These are phyloP conservation scores for Homarus gammarus DNA, from an alignment of 2,888 invertebrate genomes.

Conservation along the genomic window DNA sequence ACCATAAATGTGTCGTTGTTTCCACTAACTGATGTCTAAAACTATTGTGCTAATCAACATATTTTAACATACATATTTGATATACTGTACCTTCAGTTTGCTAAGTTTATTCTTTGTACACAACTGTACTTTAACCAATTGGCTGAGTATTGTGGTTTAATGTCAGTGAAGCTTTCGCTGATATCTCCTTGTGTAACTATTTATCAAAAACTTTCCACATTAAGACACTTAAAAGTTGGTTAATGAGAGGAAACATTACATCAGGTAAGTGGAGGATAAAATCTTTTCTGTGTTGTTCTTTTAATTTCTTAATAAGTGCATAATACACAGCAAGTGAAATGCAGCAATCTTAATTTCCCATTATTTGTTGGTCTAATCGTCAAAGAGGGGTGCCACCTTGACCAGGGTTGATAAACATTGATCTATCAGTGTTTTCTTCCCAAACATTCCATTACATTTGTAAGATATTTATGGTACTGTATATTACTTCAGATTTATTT, in stretches of 20 bases:
- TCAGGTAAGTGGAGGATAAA: neutral
- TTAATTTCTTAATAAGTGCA: neutral
- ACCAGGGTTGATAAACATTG: neutral
- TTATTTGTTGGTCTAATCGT: slow-evolving; percentile 19
- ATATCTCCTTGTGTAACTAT: too few species aligned
- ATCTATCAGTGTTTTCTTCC: neutral
- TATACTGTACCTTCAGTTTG: too few species aligned
- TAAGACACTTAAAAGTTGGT: neutral
- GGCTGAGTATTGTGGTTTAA: too few species aligned
- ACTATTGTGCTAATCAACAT: too few species aligned
- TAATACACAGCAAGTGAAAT: slow-evolving; percentile 15
- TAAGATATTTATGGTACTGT: neutral
- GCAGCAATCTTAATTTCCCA: neutral
- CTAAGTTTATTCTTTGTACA: too few species aligned
- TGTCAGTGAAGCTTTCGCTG: too few species aligned
- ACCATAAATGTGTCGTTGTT: too few species aligned
- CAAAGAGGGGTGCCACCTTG: neutral
- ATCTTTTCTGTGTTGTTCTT: neutral
- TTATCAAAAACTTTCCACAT: too few species aligned
- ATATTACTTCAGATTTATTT: neutral
- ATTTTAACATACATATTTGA: too few species aligned
- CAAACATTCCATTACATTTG: neutral
- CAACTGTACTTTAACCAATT: too few species aligned
- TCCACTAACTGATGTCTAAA: too few species aligned
- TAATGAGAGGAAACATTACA: neutral